phyloP scores from a whole-genome alignment of 2,797 vertebrate genomes.

The Cheirogaleus major region DNA sequence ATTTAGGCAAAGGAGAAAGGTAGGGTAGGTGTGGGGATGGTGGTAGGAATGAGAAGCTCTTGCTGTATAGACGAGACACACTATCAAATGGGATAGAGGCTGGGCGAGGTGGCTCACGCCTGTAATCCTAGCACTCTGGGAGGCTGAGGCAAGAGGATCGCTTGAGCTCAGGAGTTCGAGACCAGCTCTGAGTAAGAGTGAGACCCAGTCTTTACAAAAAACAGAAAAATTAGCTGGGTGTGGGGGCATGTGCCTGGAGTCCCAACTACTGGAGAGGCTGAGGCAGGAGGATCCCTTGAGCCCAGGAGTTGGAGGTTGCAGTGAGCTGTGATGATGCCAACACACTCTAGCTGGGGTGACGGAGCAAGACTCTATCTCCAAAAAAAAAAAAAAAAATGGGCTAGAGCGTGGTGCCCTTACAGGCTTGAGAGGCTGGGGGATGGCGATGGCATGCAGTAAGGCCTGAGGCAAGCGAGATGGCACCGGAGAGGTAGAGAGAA shows the following conservation, averaged over 20 bases:
- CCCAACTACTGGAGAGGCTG: neutral
- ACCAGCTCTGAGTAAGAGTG: neutral
- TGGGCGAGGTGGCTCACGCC: neutral
- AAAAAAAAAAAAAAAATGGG: neutral
- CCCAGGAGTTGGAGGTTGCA: neutral
- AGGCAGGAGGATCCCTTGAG: neutral
- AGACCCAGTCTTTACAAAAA: neutral
- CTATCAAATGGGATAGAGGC: neutral
- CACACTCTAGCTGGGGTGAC: neutral
- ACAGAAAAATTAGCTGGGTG: neutral
- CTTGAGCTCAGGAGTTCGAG: neutral
- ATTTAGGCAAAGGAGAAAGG: neutral
- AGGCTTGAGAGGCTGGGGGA: neutral
- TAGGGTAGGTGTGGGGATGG: neutral
- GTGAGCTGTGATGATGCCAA: neutral
- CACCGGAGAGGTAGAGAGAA: neutral
- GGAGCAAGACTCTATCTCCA: neutral
- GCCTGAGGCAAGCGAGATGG: neutral
- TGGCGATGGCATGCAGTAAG: neutral
- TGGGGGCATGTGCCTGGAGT: neutral
- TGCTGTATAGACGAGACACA: neutral
- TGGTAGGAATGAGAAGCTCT: neutral
- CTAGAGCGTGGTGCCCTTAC: neutral
- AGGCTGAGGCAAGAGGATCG: neutral
- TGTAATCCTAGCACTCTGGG: neutral